Evolutionary conservation across 2,113 vertebrate genomes (phyloP), one percentile per base, ranked within the genome.

Genomic region (Protobothrops mucrosquamatus): DNA sequence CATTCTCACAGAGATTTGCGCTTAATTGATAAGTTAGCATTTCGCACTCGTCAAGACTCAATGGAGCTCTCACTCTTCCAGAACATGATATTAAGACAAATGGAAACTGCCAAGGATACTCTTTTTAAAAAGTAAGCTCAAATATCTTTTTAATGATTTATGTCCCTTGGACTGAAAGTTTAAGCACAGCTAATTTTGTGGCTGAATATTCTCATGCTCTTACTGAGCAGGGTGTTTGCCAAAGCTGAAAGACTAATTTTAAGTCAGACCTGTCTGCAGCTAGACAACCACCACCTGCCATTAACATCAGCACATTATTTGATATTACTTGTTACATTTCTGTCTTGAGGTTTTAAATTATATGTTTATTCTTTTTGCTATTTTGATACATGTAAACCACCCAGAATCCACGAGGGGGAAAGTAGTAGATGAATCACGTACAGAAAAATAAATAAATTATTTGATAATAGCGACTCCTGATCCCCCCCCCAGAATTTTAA

Each of bases 21-120:
- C 61, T 97, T 99, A 94, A 89, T 99, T 88, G 97, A 98, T 69
- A 96, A 97, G 55, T 96, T 97, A 92, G 97, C 98, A 93, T 98
- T 99, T 97, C 97, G 97, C 64, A 95, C n/a, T 87, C 97, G 97
- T 92, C 91, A 96, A 29, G 97, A 98, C 86, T 97, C 98, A 46
- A 96, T 98, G 95, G 98, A 99, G 88, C 97, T 99, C 1, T 96
- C 96, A 0, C 93, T 86, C 86, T 99, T 99, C 96, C 98, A 98
- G 96, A 96, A 95, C 54, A 95, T 98, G 87, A 91, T 98, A 89
- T 94, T 94, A 91, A 98, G 91, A 90, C 98, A 99, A 91, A 97
- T 98, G 93, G 98, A 98, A 56, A 94, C 96, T 93, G 96, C 98
- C 94, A 98, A 97, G 96, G 96, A 90, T 3, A 94, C 96, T 88